phyloP scores from a whole-genome alignment of 1,140 invertebrate genomes.

The Pinna nobilis region DNA sequence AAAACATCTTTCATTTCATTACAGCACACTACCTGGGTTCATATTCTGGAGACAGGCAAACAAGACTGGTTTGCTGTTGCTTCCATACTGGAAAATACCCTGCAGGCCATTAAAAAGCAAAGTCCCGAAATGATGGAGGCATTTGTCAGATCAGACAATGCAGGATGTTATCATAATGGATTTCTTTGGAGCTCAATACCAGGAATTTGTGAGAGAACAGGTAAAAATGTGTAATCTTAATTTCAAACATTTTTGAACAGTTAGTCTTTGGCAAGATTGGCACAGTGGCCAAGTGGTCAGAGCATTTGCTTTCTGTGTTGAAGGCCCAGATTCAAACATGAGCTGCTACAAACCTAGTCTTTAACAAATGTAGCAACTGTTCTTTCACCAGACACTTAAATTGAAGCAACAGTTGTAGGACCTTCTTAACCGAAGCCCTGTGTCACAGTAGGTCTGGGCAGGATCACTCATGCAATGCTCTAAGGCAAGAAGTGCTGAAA shows the following conservation, averaged over 20 bases:
- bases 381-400: too few species aligned
- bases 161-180: conserved; percentile 21
- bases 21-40: conserved; percentile 22
- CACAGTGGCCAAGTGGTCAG: too few species aligned
- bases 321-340: too few species aligned
- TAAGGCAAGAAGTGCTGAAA: too few species aligned
- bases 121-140: background rate
- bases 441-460: too few species aligned
- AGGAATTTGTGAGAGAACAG: conserved; percentile 9
- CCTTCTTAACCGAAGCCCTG: too few species aligned
- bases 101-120: conserved; percentile 3
- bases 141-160: conserved; percentile 21
- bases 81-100: conserved; percentile 9
- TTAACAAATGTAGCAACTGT: too few species aligned
- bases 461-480: too few species aligned
- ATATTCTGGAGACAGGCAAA: conserved; percentile 13
- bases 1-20: conserved; percentile 7
- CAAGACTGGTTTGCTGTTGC: conserved; percentile 22
- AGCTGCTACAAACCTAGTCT: too few species aligned
- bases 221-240: background rate
- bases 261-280: background rate
- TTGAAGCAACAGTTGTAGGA: too few species aligned
- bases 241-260: background rate
- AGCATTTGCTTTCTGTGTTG: too few species aligned
- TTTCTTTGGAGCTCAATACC: conserved; percentile 6